Percentiles rank a stretch among this genome's conserved stretches.
Conservation (phyloP, 2,113 vertebrate species). For the Ophthalmolycus amberensis region DNA sequence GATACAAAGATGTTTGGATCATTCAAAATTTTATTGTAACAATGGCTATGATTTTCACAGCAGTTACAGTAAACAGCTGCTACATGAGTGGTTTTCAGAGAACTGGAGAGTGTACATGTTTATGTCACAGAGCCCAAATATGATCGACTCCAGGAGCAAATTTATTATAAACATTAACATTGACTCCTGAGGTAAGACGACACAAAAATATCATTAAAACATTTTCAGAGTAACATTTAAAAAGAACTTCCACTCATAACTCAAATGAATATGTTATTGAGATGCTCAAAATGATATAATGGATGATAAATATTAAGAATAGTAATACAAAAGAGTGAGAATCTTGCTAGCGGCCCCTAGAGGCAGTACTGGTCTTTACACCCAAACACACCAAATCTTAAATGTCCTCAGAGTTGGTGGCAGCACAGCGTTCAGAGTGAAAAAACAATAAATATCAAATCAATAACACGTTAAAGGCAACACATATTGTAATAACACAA, state of each 20-base stretch:
- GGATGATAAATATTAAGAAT: neutral
- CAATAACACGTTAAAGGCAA: neutral
- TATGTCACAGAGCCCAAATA: neutral
- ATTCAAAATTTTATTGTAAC: conserved; percentile 5
- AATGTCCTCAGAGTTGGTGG: neutral
- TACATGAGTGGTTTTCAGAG: neutral
- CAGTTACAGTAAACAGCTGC: neutral
- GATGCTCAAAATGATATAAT: neutral
- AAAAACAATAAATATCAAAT: neutral
- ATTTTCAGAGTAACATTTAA: neutral
- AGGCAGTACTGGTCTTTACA: neutral
- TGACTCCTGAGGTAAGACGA: conserved; percentile 20
- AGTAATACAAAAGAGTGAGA: neutral
- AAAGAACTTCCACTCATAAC: neutral
- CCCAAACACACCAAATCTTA: neutral
- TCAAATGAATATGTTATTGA: neutral
- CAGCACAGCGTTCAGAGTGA: neutral
- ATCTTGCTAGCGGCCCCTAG: neutral
- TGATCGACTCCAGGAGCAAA: neutral
- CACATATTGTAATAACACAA: neutral
- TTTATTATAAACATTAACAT: neutral
- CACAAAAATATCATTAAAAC: neutral
- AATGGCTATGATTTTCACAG: neutral
- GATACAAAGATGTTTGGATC: neutral
- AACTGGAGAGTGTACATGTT: neutral